Conservation (phyloP, 2,888 invertebrate genomes). For the Campaea margaritaria region DNA sequence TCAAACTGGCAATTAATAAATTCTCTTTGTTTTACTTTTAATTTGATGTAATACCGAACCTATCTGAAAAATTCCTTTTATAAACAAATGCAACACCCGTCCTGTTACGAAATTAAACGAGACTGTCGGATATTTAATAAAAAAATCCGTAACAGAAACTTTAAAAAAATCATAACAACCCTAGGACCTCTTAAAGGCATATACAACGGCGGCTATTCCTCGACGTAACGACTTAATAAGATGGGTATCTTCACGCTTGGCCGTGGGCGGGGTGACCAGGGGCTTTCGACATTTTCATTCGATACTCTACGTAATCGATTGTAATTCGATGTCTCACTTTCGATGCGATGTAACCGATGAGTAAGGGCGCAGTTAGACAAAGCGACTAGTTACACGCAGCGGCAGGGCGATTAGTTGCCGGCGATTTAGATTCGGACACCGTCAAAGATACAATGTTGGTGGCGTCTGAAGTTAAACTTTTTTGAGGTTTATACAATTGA, state of each 20-base stretch:
- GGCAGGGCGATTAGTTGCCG: constrained; percentile 3
- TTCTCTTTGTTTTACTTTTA: too few species aligned
- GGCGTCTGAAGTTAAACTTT: too few species aligned
- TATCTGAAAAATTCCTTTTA: too few species aligned
- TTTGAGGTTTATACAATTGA: too few species aligned
- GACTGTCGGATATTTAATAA: too few species aligned
- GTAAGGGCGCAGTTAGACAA: constrained; percentile 5
- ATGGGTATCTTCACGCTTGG: constrained; percentile 50
- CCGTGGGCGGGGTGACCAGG: constrained; percentile 57
- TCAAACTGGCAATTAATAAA: too few species aligned
- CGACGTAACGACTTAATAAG: constrained; percentile 63
- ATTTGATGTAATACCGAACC: too few species aligned
- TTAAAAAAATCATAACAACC: too few species aligned
- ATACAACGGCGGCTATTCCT: constrained; percentile 30
- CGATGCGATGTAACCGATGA: constrained; percentile 48
- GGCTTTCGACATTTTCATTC: constrained; percentile 60
- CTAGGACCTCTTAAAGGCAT: neutral
- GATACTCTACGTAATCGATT: constrained; percentile 58
- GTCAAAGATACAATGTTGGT: neutral
- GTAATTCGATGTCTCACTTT: constrained; percentile 64
- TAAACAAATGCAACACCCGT: too few species aligned
- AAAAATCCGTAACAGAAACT: too few species aligned
- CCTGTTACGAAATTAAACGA: too few species aligned
- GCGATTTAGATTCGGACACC: too few species aligned
- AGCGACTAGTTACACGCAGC: constrained; percentile 1